Percentiles rank a stretch among this genome's conserved stretches.
Conservation (phyloP, 64 coral and sea anemone genomes). For the Dendronephthya gigantea region DNA sequence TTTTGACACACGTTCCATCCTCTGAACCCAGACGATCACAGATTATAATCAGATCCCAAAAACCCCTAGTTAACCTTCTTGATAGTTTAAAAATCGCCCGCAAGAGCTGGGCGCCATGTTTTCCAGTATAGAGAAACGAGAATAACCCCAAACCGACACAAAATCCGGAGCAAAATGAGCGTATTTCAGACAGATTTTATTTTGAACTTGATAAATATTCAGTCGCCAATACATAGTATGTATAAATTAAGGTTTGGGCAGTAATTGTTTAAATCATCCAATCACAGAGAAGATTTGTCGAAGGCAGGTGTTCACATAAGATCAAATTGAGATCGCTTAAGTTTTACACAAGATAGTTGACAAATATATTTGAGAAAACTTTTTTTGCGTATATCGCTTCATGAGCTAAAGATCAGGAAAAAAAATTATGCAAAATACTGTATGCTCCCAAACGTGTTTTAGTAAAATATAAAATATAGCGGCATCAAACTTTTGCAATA, state of each 20-base stretch:
- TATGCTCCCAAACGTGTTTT: neutral
- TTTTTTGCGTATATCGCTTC: too few relatives aligned
- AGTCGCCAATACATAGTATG: neutral
- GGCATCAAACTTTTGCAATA: neutral
- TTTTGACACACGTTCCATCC: neutral
- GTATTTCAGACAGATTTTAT: neutral
- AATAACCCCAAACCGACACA: neutral
- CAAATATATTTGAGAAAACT: neutral
- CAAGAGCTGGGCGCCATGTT: neutral
- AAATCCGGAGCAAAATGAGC: neutral
- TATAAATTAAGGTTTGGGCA: neutral
- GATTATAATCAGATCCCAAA: neutral
- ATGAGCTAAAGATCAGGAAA: neutral
- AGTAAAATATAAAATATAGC: neutral
- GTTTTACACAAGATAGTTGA: neutral
- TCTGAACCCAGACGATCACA: neutral
- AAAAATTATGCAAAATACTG: neutral
- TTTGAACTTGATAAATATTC: constrained; percentile 21
- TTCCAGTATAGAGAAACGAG: neutral
- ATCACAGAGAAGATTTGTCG: neutral
- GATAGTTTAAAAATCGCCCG: neutral
- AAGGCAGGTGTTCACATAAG: constrained; percentile 1
- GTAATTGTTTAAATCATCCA: neutral
- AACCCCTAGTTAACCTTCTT: neutral
- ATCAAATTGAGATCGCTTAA: neutral